Base-by-base conservation (phyloP, 2,888 invertebrate genomes). In the Eulithis prunata region DNA sequence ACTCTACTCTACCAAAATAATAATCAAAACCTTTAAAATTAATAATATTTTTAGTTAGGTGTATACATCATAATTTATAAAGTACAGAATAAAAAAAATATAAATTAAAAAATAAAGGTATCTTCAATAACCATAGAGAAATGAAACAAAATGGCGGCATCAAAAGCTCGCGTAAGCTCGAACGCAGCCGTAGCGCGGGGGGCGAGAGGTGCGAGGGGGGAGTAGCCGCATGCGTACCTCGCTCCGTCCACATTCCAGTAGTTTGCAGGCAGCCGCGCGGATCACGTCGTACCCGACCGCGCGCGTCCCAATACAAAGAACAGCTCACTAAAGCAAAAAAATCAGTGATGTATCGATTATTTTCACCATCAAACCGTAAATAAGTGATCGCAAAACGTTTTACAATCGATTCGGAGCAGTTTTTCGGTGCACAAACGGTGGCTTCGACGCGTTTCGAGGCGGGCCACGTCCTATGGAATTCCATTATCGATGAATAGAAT, bases 311-410 rank as follows among this genome's bases (percentile, higher is more conserved):
- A 87, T 91, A 93, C 93, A 93, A 93, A 93, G 93, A 90, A 91
- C 90, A 87, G 87, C 88, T 86, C 85, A 86, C 86, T 88, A 90
- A 89, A 91, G 88, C 90, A 91, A 92, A 92, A 74, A 90, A 92
- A 91, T 89, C 89, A 88, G 90, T 93, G 91, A 93, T 93, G 92
- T 93, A 93, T 93, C 91, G 93, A 93, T 93, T 93, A 90, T 92
- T 92, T 90, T 80, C 85, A 83, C 83, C 88, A 83, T 83, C 88
- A 87, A 84, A 82, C 80, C 81, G 84, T 52, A 68, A 57, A 57
- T 64, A 57, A 68, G 64, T 68, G 64, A 46, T 61, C 46, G 7
- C 3, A 28, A 10, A 64, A 58, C 64, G 49, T 49, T 64, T 57
- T 32, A n/a, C 14, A 8, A 36, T 12, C 10, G 6, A 12, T 32